Evolutionary conservation across 2,113 vertebrate genomes (phyloP).

Genomic region (Syngnathoides biaculeatus): DNA sequence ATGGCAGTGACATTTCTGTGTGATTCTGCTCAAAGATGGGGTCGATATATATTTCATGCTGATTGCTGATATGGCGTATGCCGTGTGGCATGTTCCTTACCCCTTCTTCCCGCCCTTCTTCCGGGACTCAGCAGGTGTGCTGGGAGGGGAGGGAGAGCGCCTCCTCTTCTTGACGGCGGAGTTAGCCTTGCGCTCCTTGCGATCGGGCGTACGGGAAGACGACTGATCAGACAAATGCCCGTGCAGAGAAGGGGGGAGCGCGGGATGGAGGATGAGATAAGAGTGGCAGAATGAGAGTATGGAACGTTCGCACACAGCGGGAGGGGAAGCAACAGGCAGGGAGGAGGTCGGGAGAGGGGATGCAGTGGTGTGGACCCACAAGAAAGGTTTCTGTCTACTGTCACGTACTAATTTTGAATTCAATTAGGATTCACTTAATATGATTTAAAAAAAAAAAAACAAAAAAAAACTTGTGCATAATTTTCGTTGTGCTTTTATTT

Average conservation of each 20-base stretch:
- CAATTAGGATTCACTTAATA: background rate
- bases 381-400: slow-evolving; percentile 48
- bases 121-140: slow-evolving; percentile 84
- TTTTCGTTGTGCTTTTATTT: too few relatives aligned
- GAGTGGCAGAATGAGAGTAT: slow-evolving; percentile 78
- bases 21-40: too few relatives aligned
- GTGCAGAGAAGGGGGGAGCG: slow-evolving; percentile 49
- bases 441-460: too few relatives aligned
- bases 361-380: slow-evolving; percentile 45
- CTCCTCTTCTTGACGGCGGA: slow-evolving; percentile 88
- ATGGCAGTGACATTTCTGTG: too few relatives aligned
- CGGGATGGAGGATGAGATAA: slow-evolving; percentile 77
- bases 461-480: too few relatives aligned
- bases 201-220: slow-evolving; percentile 92
- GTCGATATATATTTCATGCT: background rate
- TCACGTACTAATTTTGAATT: background rate
- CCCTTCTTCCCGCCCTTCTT: slow-evolving; percentile 95
- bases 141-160: slow-evolving; percentile 90
- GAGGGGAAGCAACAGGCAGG: slow-evolving; percentile 44
- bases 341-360: slow-evolving; percentile 17
- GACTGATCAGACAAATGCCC: slow-evolving; percentile 83
- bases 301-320: slow-evolving; percentile 69
- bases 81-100: slow-evolving; percentile 61
- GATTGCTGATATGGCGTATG: background rate
- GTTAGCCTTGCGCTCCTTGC: slow-evolving; percentile 91